Evolutionary conservation across 2,888 invertebrate genomes (phyloP), one percentile per base, ranked within the genome.

Genomic region (Ptychoptera albimana): DNA sequence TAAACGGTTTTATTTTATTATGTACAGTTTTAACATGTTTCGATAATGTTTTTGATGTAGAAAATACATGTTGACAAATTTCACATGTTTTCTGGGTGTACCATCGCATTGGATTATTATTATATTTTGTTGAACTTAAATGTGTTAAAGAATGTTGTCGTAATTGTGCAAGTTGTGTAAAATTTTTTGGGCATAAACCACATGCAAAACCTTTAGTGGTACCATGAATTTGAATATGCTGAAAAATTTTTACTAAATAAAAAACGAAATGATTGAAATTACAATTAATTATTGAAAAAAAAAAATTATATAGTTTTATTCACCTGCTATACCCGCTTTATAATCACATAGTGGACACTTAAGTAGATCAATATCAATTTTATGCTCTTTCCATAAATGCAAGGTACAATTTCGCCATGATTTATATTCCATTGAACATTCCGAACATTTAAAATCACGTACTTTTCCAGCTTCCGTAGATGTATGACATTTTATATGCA

Each of bases 21-120:
- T 85, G 85, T 1, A 85, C 82, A 1, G 74, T 71, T 56, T 79
- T 75, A 34, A 79, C 71, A 52, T 82, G 82, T 55, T 75, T 76
- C 45, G 77, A 79, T 8, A 81, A 59, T 45, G 74, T 73, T 58
- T 79, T 78, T 1, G 75, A 72, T 54, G 79, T 79, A 1, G 79
- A 75, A 59, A 82, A 82, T 41, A 68, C 71, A 42, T 78, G 70
- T 36, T 72, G 69, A 56, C 84, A 85, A 41, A 77, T 72, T 43
- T 76, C 72, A 53, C 84, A 84, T 12, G 72, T 73, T 52, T 76
- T 75, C 35, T 74, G 71, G 1, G 72, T 70, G 48, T 74, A 74
- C 70, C 77, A 67, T 40, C 62, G 62, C 8, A 47, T 47, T 8
- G 51, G 45, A 37, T 48, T 32, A 12, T 50, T 49, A 29, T 42